phyloP scores from a whole-genome alignment of 2,888 invertebrate species.

The Polyommatus iphigenia region DNA sequence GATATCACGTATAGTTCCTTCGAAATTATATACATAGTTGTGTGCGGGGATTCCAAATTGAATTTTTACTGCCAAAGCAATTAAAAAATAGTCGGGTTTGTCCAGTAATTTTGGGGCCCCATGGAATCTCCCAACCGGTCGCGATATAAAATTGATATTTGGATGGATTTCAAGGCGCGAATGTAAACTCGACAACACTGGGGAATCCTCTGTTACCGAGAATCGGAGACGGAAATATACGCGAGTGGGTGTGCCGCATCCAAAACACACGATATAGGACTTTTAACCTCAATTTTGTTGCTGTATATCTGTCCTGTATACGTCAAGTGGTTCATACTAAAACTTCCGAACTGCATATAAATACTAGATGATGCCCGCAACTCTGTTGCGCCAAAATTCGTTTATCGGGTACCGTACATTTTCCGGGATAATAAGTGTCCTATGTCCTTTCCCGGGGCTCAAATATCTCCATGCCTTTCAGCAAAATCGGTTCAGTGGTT shows the following conservation, averaged over 20 bases:
- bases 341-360: no score
- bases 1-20: no score
- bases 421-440: no score
- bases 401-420: no score
- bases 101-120: neutral
- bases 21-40: no score
- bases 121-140: neutral
- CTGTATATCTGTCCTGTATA: neutral
- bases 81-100: neutral
- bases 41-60: neutral
- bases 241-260: neutral
- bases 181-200: conserved; percentile 6
- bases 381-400: no score
- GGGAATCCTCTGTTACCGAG: conserved; percentile 9
- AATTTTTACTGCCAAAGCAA: neutral
- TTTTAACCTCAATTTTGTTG: conserved; percentile 24
- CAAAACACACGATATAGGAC: neutral
- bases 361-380: no score
- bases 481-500: no score
- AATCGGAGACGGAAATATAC: neutral
- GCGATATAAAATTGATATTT: neutral
- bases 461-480: no score
- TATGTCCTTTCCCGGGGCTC: no score
- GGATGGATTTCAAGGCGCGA: neutral
- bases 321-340: neutral